Percentiles rank a stretch among this genome's conserved stretches.
These are phyloP conservation scores for Aelia acuminata DNA, from an alignment of 2,888 invertebrate species.

Conservation along the genomic window DNA sequence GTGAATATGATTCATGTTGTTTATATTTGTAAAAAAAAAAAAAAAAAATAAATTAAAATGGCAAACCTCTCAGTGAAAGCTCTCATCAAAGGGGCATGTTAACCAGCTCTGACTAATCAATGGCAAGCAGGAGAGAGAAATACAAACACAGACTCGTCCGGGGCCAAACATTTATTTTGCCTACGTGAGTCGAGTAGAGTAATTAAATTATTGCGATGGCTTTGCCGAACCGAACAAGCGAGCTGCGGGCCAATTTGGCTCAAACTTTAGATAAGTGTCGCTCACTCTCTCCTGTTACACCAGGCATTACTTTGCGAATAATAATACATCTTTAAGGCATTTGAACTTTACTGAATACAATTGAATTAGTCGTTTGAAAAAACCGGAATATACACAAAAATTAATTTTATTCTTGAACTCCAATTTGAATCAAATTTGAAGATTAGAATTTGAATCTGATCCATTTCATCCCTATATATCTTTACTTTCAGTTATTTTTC, in stretches of 20 bases:
- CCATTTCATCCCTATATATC: no score
- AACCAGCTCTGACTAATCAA: background rate
- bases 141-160: background rate
- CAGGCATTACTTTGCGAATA: background rate
- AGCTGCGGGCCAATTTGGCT: background rate
- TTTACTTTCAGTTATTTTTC: no score
- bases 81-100: background rate
- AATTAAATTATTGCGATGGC: conserved; percentile 9
- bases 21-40: background rate
- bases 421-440: no score
- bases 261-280: background rate
- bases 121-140: conserved; percentile 5
- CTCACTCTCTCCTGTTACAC: background rate
- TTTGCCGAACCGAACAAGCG: background rate
- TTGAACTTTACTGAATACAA: no score
- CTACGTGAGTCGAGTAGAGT: conserved; percentile 8
- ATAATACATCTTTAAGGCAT: background rate
- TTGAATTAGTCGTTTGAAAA: no score
- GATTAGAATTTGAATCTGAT: no score
- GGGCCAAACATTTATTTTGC: conserved; percentile 2
- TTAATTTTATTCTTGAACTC: no score
- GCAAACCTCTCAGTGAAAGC: background rate
- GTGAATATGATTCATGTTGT: background rate
- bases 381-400: no score
- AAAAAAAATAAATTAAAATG: background rate